These are phyloP conservation scores for Sinelater perroti DNA, from an alignment of 2,888 invertebrate genomes.

Conservation along the genomic window DNA sequence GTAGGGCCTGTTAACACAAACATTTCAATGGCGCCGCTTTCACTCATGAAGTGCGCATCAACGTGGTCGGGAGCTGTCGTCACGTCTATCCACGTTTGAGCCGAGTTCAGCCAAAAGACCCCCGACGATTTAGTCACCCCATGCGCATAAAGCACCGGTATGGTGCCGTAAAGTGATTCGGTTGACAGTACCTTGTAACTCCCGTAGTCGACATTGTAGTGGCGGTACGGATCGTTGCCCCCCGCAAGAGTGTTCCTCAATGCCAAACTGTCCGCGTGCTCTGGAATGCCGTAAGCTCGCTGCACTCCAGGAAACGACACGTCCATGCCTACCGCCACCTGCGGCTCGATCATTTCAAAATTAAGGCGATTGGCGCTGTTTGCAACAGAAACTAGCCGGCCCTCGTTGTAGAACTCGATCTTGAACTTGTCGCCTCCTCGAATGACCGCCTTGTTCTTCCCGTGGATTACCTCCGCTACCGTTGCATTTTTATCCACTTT, in stretches of 20 bases:
- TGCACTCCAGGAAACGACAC: constrained; percentile 89
- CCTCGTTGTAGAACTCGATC: constrained; percentile 76
- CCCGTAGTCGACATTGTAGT: constrained; percentile 96
- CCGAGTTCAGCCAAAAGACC: constrained; percentile 93
- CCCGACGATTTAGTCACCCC: constrained; percentile 80
- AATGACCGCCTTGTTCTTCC: constrained; percentile 4
- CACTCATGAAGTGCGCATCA: constrained; percentile 87
- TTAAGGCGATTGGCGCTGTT: constrained; percentile 35
- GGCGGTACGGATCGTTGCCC: constrained; percentile 85
- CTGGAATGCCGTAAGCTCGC: constrained; percentile 92
- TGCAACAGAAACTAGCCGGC: constrained; percentile 74
- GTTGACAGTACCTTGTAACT: constrained; percentile 90
- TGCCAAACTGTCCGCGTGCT: constrained; percentile 89
- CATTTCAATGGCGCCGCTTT: constrained; percentile 90
- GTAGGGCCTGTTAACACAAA: constrained; percentile 88
- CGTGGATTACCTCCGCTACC: neutral
- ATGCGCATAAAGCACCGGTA: constrained; percentile 93
- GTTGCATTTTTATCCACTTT: neutral
- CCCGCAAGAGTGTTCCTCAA: constrained; percentile 64
- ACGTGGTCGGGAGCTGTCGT: constrained; percentile 69
- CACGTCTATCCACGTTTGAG: constrained; percentile 97
- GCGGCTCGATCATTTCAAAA: constrained; percentile 69
- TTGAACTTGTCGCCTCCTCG: constrained; percentile 76
- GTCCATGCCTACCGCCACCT: constrained; percentile 87
- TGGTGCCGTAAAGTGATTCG: constrained; percentile 93